phyloP scores from a whole-genome alignment of 2,888 invertebrate genomes.

The Charanyca ferruginea region DNA sequence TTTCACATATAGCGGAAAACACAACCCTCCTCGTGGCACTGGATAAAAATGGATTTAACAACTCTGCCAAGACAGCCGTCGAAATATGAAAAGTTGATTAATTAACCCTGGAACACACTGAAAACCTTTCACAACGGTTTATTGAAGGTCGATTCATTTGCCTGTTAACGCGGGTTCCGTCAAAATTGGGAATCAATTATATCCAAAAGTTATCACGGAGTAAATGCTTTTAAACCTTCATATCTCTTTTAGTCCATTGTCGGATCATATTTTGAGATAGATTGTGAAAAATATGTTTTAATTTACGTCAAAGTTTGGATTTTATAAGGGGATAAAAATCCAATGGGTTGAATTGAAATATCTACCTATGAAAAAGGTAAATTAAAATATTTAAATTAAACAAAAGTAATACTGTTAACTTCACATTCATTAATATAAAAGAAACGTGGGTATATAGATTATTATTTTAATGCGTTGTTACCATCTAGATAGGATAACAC shows the following conservation, averaged over 20 bases:
- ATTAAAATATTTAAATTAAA: background rate
- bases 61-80: conserved; percentile 30
- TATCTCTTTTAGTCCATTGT: conserved; percentile 43
- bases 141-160: conserved; percentile 60
- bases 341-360: background rate
- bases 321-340: background rate
- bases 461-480: background rate
- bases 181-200: conserved; percentile 61
- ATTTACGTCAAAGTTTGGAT: conserved; percentile 2
- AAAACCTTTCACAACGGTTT: conserved; percentile 57
- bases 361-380: background rate
- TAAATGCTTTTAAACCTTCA: conserved; percentile 51
- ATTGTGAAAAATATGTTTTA: conserved; percentile 23
- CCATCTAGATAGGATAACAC: background rate
- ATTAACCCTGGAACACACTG: conserved; percentile 53
- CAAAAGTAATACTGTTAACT: background rate
- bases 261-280: conserved; percentile 36
- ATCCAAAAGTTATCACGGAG: conserved; percentile 49
- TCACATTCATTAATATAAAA: background rate
- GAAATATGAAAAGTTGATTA: conserved; percentile 61
- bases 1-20: background rate
- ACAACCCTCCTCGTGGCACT: too few relatives aligned
- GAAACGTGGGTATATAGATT: background rate
- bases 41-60: conserved; percentile 17
- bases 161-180: conserved; percentile 41